A percentile compares a stretch with the other conserved stretches of the same genome.
phyloP scores from a whole-genome alignment of 2,113 vertebrate species.

The Pyrgilauda ruficollis region DNA sequence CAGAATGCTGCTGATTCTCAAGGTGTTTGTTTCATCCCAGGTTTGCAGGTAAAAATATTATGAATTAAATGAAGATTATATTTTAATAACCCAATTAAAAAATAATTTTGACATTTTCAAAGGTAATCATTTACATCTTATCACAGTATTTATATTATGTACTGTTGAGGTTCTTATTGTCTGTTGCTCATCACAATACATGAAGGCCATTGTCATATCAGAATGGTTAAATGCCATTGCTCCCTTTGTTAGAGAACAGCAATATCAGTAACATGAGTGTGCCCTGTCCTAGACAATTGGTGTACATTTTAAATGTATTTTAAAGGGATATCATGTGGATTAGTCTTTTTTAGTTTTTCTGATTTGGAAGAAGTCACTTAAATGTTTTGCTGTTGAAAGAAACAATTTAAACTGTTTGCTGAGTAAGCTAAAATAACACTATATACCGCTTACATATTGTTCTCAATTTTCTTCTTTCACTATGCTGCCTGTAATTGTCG shows the following conservation, averaged over 20 bases:
- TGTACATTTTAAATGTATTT: neutral
- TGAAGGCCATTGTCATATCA: neutral
- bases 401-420: neutral
- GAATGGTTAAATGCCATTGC: neutral
- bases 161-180: neutral
- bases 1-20: conserved; percentile 82
- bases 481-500: conserved; percentile 73
- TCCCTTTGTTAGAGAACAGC: neutral
- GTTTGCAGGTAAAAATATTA: conserved; percentile 85
- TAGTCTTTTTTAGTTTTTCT: neutral
- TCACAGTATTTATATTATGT: neutral
- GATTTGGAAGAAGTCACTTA: neutral
- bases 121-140: neutral
- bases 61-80: neutral
- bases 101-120: neutral
- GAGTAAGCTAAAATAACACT: neutral
- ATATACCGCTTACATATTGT: conserved; percentile 44
- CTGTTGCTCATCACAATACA: neutral
- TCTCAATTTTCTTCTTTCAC: conserved; percentile 69
- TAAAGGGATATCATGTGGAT: neutral
- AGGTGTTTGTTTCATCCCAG: conserved; percentile 94
- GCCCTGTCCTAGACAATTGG: neutral
- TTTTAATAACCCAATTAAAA: neutral
- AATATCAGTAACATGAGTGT: neutral
- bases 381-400: neutral